Conservation (phyloP, 2,888 invertebrate genomes). For the Philonicus albiceps region DNA sequence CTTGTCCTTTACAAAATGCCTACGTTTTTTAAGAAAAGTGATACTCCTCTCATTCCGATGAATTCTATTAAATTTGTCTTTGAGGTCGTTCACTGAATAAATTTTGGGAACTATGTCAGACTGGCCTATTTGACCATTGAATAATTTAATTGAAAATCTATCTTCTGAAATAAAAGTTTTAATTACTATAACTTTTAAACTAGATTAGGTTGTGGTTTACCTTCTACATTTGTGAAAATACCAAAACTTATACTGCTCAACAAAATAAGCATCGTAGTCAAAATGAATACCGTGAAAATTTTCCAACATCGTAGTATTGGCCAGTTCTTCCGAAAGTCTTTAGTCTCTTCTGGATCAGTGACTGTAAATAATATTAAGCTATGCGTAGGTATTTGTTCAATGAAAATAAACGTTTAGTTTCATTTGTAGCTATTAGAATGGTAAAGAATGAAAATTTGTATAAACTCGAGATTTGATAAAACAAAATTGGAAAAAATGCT, state of each 20-base stretch:
- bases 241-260: not conserved
- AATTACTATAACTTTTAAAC: not conserved
- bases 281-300: not conserved
- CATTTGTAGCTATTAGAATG: too few relatives aligned
- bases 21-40: not conserved
- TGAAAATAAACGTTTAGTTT: too few relatives aligned
- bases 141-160: not conserved
- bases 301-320: slow-evolving; percentile 19
- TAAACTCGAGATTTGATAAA: too few relatives aligned
- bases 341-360: not conserved
- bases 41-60: not conserved
- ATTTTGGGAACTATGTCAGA: not conserved
- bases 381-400: not conserved
- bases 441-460: too few relatives aligned
- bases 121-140: not conserved
- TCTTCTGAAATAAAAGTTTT: not conserved
- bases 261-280: not conserved
- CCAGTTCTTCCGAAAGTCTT: not conserved
- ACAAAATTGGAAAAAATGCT: too few relatives aligned
- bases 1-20: not conserved
- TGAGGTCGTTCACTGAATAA: not conserved
- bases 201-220: not conserved
- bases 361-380: not conserved
- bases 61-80: not conserved
- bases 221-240: not conserved